Evolutionary conservation across 2,797 vertebrate species (phyloP).

Genomic region (Brachyalestes nurse): DNA sequence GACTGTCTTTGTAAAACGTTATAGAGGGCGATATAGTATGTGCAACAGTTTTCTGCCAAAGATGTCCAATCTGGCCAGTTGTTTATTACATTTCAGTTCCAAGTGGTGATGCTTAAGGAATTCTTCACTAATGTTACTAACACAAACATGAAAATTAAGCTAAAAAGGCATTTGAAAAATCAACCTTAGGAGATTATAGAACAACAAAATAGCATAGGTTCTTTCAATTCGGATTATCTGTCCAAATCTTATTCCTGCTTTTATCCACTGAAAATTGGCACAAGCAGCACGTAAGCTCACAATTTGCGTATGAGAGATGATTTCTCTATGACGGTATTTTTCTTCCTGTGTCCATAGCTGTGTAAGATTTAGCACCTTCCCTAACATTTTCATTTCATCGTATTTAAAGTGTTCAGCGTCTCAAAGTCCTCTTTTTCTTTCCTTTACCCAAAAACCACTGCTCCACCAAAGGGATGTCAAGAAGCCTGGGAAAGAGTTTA

Average conservation of each 20-base stretch:
- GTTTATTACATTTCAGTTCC: constrained; percentile 5
- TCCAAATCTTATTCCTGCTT: constrained; percentile 7
- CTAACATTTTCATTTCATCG: neutral
- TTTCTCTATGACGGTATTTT: neutral
- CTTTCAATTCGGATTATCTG: constrained; percentile 4
- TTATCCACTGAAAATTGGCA: constrained; percentile 2
- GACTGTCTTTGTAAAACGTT: constrained; percentile 9
- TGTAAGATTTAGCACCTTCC: constrained; percentile 33
- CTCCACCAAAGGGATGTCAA: constrained; percentile 30
- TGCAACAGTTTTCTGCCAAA: constrained; percentile 3
- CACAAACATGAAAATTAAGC: constrained; percentile 28
- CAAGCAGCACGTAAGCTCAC: constrained; percentile 15
- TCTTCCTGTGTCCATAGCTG: constrained; percentile 23
- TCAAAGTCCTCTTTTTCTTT: constrained; percentile 19
- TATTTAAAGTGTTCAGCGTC: constrained; percentile 13
- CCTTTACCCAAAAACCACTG: constrained; percentile 28
- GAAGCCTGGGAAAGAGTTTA: constrained; percentile 6
- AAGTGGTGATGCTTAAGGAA: constrained; percentile 11
- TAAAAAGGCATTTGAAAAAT: constrained; percentile 43
- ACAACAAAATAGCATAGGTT: constrained; percentile 20
- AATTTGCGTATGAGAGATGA: constrained; percentile 10
- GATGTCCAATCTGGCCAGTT: constrained; percentile 14
- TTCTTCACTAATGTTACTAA: constrained; percentile 24
- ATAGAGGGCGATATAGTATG: neutral
- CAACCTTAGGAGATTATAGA: constrained; percentile 18